Conservation (phyloP, 2,797 vertebrate genomes). For the Emys orbicularis region DNA sequence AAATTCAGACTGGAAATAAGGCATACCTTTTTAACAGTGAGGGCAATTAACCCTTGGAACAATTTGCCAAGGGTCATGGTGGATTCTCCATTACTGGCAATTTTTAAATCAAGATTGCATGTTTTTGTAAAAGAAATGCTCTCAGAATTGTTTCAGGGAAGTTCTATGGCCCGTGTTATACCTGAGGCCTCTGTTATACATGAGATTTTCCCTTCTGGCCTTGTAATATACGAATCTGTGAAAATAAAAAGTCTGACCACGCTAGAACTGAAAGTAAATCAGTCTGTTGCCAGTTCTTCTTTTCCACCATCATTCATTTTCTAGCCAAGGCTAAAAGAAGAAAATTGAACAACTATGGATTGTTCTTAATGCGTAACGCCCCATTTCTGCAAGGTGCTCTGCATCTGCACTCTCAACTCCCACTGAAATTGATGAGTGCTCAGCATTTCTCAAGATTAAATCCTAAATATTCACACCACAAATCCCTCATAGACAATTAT, state of each 20-base stretch:
- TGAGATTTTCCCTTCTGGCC: not conserved
- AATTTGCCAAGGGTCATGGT: not conserved
- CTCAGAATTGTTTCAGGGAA: not conserved
- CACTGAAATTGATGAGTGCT: not conserved
- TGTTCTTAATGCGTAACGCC: not conserved
- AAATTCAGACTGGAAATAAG: not conserved
- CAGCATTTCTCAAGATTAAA: not conserved
- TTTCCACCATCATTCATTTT: constrained; percentile 15
- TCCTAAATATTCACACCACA: not conserved
- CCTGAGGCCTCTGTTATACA: not conserved
- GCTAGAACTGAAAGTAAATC: not conserved
- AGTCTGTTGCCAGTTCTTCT: constrained; percentile 1
- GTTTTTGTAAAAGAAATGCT: not conserved
- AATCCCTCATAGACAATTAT: constrained; percentile 25
- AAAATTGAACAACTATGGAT: not conserved
- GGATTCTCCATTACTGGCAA: not conserved
- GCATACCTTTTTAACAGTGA: not conserved
- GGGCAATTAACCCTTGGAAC: not conserved
- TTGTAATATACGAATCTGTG: not conserved
- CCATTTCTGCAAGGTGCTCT: not conserved
- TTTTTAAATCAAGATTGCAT: not conserved
- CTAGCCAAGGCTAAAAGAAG: not conserved
- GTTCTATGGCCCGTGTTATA: not conserved
- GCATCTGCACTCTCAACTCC: not conserved
- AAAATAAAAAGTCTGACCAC: not conserved